Base-by-base conservation (phyloP, 92 coral and sea anemone species). In the Epizoanthus fatuus region DNA sequence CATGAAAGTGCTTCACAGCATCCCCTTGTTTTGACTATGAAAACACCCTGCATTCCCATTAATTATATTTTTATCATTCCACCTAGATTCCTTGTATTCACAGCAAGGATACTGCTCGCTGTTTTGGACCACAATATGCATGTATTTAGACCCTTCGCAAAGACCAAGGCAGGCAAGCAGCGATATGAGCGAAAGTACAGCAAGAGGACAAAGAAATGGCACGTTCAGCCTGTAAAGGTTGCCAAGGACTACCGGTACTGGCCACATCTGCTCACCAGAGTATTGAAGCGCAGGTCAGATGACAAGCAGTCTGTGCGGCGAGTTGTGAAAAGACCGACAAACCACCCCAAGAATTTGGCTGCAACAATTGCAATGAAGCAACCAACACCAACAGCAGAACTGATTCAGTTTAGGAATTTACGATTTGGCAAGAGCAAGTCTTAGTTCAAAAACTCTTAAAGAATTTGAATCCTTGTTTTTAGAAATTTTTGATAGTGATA, bases 91-190 rank as follows among this genome's bases (percentile, higher is more conserved):
- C 32, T 59, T 59, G 32, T 58, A 13, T 58, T 16, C 25, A 16
- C 25, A 2, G 63, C 59, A 13, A 42, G 85, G 14, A 63, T 58
- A 3, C 16, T n/a, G 1, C 44, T 66, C 19, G 86, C 86, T 7
- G 86, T 54, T 17, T 51, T 81, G 55, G 86, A 67, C 57, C 86
- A 81, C 75, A 81, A 81, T 65, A 81, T 37, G 63, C 74, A 81
- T 81, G 25, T 52, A 42, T 67, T 20, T 32, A 67, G 86, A 25
- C 56, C 69, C 7, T 75, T 64, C 14, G 38, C 75, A 14, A 11
- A 20, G 8, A 66, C 45, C 13, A 22, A 38, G 51, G 66, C 66
- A 47, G 86, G 86, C 12, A 35, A 54, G 63, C 75, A 2, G 10
- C n/a, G 57, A 25, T 64, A 66, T 52, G 51, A 81, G 44, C 45